A percentile compares a stretch with the other conserved stretches of the same genome.
Conservation (phyloP, 1,140 invertebrate genomes). For the Nephotettix cincticeps region DNA sequence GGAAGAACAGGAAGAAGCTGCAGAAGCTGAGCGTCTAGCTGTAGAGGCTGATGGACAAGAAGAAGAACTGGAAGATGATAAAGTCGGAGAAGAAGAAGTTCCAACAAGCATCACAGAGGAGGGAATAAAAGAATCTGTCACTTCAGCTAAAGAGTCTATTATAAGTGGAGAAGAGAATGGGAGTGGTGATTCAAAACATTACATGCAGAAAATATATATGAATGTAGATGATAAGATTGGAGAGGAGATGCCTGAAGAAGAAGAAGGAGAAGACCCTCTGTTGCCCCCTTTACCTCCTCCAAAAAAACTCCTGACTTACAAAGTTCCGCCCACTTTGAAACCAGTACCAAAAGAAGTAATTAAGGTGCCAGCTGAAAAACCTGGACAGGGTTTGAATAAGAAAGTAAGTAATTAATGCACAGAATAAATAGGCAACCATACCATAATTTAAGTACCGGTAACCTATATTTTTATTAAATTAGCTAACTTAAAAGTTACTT, state of each 20-base stretch:
- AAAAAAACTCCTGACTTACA: slow-evolving; percentile 43
- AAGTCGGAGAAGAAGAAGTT: slow-evolving; percentile 19
- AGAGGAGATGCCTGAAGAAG: slow-evolving; percentile 18
- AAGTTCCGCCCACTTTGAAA: slow-evolving; percentile 42
- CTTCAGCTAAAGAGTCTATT: neutral
- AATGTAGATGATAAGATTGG: neutral
- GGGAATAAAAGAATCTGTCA: neutral
- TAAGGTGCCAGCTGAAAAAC: slow-evolving; percentile 58
- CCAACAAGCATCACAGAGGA: neutral
- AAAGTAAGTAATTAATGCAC: slow-evolving; percentile 54
- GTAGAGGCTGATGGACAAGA: slow-evolving; percentile 1
- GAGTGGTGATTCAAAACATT: neutral
- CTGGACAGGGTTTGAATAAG: slow-evolving; percentile 63
- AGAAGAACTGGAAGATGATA: neutral
- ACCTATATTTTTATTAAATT: too few relatives aligned
- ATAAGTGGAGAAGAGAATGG: neutral
- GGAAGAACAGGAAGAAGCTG: slow-evolving; percentile 45
- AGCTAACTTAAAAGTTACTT: too few relatives aligned
- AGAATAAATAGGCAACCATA: too few relatives aligned
- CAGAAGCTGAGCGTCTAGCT: slow-evolving; percentile 12
- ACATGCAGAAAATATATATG: neutral
- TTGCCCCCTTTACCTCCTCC: slow-evolving; percentile 41
- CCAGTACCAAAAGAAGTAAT: slow-evolving; percentile 40
- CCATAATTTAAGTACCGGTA: too few relatives aligned
- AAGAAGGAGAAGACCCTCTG: slow-evolving; percentile 27